Base-by-base conservation (phyloP, 1,140 invertebrate species). In the Formica selysi region DNA sequence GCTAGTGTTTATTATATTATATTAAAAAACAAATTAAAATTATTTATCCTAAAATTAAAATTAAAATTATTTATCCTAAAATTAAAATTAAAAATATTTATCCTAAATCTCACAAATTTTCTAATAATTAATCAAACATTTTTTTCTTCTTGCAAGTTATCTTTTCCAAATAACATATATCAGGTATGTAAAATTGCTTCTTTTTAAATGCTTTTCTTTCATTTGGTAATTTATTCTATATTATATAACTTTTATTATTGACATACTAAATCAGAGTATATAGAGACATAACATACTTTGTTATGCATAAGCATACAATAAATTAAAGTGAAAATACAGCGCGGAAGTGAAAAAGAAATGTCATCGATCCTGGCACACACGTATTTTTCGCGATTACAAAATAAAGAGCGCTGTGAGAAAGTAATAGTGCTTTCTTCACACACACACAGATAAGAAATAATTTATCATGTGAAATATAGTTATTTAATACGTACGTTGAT, bases 401-500 rank as follows among this genome's bases (percentile, higher is more conserved):
- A 67, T 36, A 54, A 51, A 67, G 13, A 32, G n/a, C n/a, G 5
- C 13, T 26, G 44, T 38, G 62, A 61, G 38, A 11, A 76, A 79
- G 54, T n/a, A 57, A 3, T 36, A 38, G 32, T 57, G 32, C 4
- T 19, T n/a, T 57, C 32, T 26, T 79, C 0, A 29, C 26, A 68
- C 19, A 11, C 6, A 36, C 38, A 29, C 29, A 54, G 13, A 80
- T 80, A 80, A 80, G 78, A 68, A 80, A 80, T 41, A 80, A 65
- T 59, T 57, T 57, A 70, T 3, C 51, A n/a, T 13, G 22, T 57
- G 51, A 22, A 41, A 80, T 80, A 70, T 57, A 70, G 64, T 57
- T 54, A 32, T 80, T 80, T 80, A 70, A 80, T 70, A 32, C 22
- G 22, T 22, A 16, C 48, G 78, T 59, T 70, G 78, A 80, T 80